phyloP scores from a whole-genome alignment of 2,888 invertebrate species.

The Hedya salicella region DNA sequence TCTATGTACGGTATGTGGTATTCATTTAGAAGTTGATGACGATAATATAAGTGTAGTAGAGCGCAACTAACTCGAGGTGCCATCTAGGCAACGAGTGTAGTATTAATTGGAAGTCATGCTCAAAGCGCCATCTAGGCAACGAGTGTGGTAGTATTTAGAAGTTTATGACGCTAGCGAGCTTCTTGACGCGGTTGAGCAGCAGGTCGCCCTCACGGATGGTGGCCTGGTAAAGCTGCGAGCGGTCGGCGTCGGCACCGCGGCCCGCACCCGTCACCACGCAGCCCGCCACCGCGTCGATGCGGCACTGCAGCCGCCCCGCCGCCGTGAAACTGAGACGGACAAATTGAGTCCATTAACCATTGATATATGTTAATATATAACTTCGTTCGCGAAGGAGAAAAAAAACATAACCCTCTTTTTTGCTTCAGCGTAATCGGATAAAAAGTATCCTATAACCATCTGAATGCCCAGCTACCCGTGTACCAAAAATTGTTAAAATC shows the following conservation, averaged over 20 bases:
- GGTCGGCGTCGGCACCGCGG: slow-evolving; percentile 81
- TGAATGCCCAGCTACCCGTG: too few species aligned
- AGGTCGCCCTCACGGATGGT: slow-evolving; percentile 99
- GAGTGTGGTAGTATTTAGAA: slow-evolving; percentile 86
- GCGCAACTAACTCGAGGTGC: too few species aligned
- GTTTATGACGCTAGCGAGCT: slow-evolving; percentile 99
- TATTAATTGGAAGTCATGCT: slow-evolving; percentile 92
- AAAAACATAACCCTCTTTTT: too few species aligned
- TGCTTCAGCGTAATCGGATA: too few species aligned
- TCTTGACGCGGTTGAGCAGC: slow-evolving; percentile 98
- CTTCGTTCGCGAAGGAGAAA: too few species aligned
- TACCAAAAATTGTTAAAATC: too few species aligned
- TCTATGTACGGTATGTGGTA: too few species aligned
- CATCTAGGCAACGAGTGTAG: not conserved
- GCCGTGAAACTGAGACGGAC: slow-evolving; percentile 95
- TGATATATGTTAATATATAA: too few species aligned
- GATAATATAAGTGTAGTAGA: too few species aligned
- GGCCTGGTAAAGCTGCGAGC: slow-evolving; percentile 93
- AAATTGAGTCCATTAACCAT: too few species aligned
- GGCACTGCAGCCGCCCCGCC: slow-evolving; percentile 98
- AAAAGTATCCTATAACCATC: too few species aligned
- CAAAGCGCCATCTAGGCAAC: too few species aligned
- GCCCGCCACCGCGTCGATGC: slow-evolving; percentile 98
- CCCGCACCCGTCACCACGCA: slow-evolving; percentile 94
- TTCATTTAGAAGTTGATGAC: not conserved